phyloP scores from a whole-genome alignment of 1,140 invertebrate species.

The Drosophila orena region DNA sequence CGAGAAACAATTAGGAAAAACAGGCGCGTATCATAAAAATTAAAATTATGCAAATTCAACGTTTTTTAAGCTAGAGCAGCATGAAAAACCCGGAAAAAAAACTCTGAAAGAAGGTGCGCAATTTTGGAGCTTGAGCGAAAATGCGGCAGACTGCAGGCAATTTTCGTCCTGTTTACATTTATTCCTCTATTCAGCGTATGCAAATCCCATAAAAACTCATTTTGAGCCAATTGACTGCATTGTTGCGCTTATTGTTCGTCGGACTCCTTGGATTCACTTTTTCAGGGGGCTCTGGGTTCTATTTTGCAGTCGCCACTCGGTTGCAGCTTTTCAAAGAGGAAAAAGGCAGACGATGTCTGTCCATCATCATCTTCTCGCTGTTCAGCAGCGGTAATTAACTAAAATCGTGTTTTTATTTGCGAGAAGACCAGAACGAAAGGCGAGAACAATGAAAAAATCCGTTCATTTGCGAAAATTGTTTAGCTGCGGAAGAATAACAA shows the following conservation, averaged over 20 bases:
- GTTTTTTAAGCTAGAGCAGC: slow-evolving; percentile 43
- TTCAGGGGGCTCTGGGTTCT: slow-evolving; percentile 16
- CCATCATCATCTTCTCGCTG: slow-evolving; percentile 14
- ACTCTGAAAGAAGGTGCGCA: slow-evolving; percentile 13
- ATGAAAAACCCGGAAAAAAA: slow-evolving; percentile 30
- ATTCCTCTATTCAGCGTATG: slow-evolving; percentile 72
- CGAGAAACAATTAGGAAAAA: slow-evolving; percentile 76
- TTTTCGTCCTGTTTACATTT: slow-evolving; percentile 62
- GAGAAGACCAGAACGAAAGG: slow-evolving; percentile 31
- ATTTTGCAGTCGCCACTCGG: slow-evolving; percentile 24
- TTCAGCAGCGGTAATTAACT: slow-evolving; percentile 67
- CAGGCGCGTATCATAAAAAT: slow-evolving; percentile 70
- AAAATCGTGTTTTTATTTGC: slow-evolving; percentile 56
- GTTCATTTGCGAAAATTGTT: slow-evolving; percentile 74
- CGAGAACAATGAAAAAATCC: slow-evolving; percentile 55
- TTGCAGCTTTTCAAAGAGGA: slow-evolving; percentile 48
- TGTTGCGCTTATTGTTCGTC: slow-evolving; percentile 48
- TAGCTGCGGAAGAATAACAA: slow-evolving; percentile 44
- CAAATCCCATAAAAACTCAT: slow-evolving; percentile 82
- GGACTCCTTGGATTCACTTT: slow-evolving; percentile 3
- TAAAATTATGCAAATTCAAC: slow-evolving; percentile 76
- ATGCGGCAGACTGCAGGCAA: slow-evolving; percentile 42
- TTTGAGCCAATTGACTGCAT: slow-evolving; percentile 77
- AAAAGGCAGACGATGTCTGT: slow-evolving; percentile 30
- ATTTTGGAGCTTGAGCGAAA: slow-evolving; percentile 1